Conservation (phyloP, 2,888 invertebrate genomes). For the Drosophila merina region DNA sequence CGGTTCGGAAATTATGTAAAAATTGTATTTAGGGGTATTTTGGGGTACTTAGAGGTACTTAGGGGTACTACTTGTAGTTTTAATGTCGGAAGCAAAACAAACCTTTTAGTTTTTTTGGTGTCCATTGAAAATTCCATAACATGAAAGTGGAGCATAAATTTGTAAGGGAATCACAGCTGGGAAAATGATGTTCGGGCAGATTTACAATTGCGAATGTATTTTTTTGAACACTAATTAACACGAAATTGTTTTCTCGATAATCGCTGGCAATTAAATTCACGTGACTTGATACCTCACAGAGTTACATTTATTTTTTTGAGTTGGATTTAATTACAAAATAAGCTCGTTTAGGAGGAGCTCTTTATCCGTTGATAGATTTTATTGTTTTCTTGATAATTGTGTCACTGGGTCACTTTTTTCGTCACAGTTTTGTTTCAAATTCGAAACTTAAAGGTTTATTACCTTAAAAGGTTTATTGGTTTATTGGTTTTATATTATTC, state of each 20-base stretch:
- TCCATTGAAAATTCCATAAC: conserved; percentile 83
- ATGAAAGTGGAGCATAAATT: conserved; percentile 81
- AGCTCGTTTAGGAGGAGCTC: conserved; percentile 12
- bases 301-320: conserved; percentile 31
- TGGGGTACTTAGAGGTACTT: neutral
- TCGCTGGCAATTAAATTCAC: conserved; percentile 65
- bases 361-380: conserved; percentile 18
- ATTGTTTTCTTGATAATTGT: conserved; percentile 46
- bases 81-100: conserved; percentile 17
- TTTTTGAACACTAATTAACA: conserved; percentile 37
- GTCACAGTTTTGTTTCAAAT: conserved; percentile 39
- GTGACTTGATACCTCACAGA: conserved; percentile 47
- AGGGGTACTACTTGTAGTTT: neutral
- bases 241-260: conserved; percentile 28
- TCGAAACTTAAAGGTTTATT: conserved; percentile 9
- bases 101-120: conserved; percentile 82
- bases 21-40: neutral
- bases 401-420: conserved; percentile 59
- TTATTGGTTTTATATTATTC: conserved; percentile 1
- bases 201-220: conserved; percentile 44
- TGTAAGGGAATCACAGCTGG: conserved; percentile 72
- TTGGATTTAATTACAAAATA: conserved; percentile 18
- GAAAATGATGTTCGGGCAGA: conserved; percentile 71
- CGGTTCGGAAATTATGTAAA: neutral
- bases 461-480: conserved; percentile 12